Percentiles rank a stretch among this genome's conserved stretches.
Conservation (phyloP, 2,113 vertebrate species). For the Nothocercus julius region DNA sequence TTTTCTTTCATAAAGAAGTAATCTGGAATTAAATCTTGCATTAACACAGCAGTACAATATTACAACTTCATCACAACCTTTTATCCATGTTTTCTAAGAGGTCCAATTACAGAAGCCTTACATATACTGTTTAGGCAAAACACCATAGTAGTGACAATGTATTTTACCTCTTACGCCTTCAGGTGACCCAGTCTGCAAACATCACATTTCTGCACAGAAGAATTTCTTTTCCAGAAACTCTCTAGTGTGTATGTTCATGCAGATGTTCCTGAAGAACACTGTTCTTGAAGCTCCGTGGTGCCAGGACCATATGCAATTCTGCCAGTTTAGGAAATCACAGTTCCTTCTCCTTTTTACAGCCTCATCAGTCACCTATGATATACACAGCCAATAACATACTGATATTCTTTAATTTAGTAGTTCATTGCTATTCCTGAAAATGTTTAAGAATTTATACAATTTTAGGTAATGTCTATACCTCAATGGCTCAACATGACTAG, state of each 20-base stretch:
- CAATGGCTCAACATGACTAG: not conserved
- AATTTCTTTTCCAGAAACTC: not conserved
- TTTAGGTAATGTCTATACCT: not conserved
- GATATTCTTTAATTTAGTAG: not conserved
- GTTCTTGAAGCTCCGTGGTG: not conserved
- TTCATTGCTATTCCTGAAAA: not conserved
- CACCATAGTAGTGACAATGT: not conserved
- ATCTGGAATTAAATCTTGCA: not conserved
- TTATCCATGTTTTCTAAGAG: not conserved
- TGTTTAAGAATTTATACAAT: not conserved
- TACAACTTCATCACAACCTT: not conserved
- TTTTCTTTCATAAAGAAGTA: not conserved
- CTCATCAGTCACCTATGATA: not conserved
- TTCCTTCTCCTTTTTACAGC: not conserved
- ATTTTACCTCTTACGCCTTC: not conserved
- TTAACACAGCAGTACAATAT: not conserved
- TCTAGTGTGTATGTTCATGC: accelerated
- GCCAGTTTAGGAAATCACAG: not conserved
- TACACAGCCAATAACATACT: not conserved
- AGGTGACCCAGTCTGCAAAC: not conserved
- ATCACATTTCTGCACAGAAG: not conserved
- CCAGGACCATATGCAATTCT: not conserved
- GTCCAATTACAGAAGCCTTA: not conserved
- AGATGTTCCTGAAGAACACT: not conserved
- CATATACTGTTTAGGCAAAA: not conserved